These are phyloP conservation scores for Prionace glauca DNA, from an alignment of 2,797 vertebrate species.

Conservation along the genomic window DNA sequence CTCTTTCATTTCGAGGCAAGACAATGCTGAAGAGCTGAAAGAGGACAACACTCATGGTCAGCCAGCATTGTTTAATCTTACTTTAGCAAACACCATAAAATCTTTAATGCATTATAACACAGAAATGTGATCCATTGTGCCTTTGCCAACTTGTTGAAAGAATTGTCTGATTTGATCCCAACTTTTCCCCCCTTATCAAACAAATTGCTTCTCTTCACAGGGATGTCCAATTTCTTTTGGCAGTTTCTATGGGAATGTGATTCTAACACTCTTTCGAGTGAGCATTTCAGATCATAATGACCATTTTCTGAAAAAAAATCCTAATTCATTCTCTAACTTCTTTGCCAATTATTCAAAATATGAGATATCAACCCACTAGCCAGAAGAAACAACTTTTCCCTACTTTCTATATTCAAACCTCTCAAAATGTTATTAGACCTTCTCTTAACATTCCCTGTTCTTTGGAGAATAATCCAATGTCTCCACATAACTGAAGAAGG, in stretches of 20 bases:
- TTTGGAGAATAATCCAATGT: too few species aligned
- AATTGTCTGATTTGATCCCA: not conserved
- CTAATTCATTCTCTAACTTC: too few species aligned
- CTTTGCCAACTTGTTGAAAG: not conserved
- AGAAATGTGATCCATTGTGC: not conserved
- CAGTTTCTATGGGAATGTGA: not conserved
- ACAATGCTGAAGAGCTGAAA: not conserved
- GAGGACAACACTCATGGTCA: not conserved
- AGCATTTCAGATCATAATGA: too few species aligned
- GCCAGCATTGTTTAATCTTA: not conserved
- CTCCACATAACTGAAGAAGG: too few species aligned
- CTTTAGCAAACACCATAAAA: not conserved
- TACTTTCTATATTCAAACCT: too few species aligned
- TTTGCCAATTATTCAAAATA: too few species aligned
- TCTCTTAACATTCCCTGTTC: too few species aligned
- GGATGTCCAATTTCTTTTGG: not conserved
- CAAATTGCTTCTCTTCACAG: not conserved
- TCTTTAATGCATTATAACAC: not conserved
- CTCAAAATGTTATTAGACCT: too few species aligned
- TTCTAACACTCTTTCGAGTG: too few species aligned
- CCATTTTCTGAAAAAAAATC: too few species aligned
- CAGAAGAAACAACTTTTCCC: too few species aligned
- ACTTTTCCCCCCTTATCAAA: not conserved
- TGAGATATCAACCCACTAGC: too few species aligned
- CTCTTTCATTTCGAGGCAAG: not conserved